A percentile compares a stretch with the other conserved stretches of the same genome.
phyloP scores from a whole-genome alignment of 35 echinoderm and acorn worm species.

The Amphiura filiformis region DNA sequence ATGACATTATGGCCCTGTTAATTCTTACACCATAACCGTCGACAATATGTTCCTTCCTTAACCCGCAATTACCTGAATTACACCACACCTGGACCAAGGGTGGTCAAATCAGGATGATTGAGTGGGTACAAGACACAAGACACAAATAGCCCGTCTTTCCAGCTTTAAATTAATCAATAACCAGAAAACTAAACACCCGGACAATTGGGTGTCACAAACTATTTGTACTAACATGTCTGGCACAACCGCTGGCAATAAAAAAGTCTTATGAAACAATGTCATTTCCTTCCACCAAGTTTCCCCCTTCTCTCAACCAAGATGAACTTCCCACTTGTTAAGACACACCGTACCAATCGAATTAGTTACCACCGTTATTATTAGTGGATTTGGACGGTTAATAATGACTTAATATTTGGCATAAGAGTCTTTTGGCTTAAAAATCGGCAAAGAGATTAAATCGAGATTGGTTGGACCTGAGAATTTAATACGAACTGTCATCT shows the following conservation, averaged over 20 bases:
- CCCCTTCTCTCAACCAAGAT: too few species aligned
- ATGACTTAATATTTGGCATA: too few species aligned
- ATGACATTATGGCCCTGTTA: neutral
- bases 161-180: neutral
- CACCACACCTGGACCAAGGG: neutral
- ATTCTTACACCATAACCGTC: neutral
- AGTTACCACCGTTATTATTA: too few species aligned
- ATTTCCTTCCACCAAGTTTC: neutral
- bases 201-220: slow-evolving; percentile 1
- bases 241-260: neutral
- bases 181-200: neutral
- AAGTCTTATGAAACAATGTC: neutral
- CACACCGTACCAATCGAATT: too few species aligned
- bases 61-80: neutral
- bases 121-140: neutral
- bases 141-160: neutral
- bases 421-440: too few species aligned
- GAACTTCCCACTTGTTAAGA: too few species aligned
- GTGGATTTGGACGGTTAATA: too few species aligned
- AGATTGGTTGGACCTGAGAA: neutral
- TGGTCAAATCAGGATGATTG: neutral
- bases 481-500: slow-evolving; percentile 4
- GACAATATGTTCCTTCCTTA: neutral
- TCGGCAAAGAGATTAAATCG: too few species aligned
- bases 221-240: neutral